Conservation (phyloP, 2,888 invertebrate species). For the Mesochorus sp. region DNA sequence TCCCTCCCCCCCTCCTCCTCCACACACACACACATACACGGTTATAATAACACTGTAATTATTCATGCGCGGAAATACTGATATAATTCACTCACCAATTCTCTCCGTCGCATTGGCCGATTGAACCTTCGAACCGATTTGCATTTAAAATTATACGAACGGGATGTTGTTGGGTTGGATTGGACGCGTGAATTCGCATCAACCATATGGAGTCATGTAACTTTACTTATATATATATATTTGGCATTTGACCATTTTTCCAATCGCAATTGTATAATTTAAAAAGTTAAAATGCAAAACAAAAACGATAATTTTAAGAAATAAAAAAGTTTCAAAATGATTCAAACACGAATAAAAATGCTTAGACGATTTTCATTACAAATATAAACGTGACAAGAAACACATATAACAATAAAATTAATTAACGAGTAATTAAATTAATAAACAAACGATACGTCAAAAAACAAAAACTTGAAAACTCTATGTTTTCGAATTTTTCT, state of each 20-base stretch:
- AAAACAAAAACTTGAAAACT: too few species aligned
- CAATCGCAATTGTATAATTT: background rate
- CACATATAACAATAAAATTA: too few species aligned
- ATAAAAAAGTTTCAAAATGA: background rate
- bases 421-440: too few species aligned
- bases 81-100: conserved; percentile 12
- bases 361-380: too few species aligned
- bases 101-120: conserved; percentile 17
- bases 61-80: conserved; percentile 14
- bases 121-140: conserved; percentile 22
- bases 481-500: too few species aligned
- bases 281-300: background rate
- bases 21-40: background rate
- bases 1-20: too few species aligned
- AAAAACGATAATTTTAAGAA: background rate
- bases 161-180: background rate
- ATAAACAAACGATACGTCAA: too few species aligned
- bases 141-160: conserved; percentile 28
- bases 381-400: too few species aligned
- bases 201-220: background rate
- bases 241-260: background rate
- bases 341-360: too few species aligned
- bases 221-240: background rate
- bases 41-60: background rate
- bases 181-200: background rate